Evolutionary conservation across 1,140 invertebrate genomes (phyloP), one percentile per base, ranked within the genome.

Genomic region (Lamellibrachia luymesi): DNA sequence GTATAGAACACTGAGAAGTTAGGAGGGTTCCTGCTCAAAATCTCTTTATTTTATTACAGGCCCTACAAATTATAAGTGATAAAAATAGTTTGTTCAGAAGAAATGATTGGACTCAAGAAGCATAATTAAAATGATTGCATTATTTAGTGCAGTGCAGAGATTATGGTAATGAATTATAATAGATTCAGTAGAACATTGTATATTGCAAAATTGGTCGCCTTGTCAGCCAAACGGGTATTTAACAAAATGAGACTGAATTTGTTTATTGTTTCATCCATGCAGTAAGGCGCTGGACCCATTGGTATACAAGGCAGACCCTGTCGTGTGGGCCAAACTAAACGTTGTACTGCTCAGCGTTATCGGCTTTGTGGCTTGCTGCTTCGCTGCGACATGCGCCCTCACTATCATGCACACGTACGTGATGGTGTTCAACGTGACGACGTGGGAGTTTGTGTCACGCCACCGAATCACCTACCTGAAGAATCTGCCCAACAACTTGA

Each of bases 381-480:
- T 96, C 38, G 93, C 27, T 4, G 4, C 27, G 38, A 51, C 64
- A 4, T 7, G 6, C 22, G 94, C 95, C 10, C 94, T 96, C 0
- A 92, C 95, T 38, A 92, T 94, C 27, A 95, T 96, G 93, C 96
- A 96, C 93, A 95, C 95, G 50, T 96, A 96, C 94, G 95, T 96
- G 13, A 95, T 95, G 94, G 90, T 95, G 8, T 94, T 93, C 90
- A 95, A 95, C 90, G 90, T 95, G 51, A 96, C 96, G 22, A 96
- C 96, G 13, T 96, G 96, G 96, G 96, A 96, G 93, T 93, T 94
- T 50, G 95, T 95, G 0, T 95, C 96, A 49, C 94, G 95, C 56
- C 95, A 95, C 92, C 94, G 95, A 93, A 96, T 96, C 56, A 95
- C 95, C 6, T 96, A 96, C 93, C 94, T 96, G 38, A 96, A 95